Evolutionary conservation across 2,888 invertebrate species (phyloP), one percentile per base, ranked within the genome.

Genomic region (Trichopria drosophilae): DNA sequence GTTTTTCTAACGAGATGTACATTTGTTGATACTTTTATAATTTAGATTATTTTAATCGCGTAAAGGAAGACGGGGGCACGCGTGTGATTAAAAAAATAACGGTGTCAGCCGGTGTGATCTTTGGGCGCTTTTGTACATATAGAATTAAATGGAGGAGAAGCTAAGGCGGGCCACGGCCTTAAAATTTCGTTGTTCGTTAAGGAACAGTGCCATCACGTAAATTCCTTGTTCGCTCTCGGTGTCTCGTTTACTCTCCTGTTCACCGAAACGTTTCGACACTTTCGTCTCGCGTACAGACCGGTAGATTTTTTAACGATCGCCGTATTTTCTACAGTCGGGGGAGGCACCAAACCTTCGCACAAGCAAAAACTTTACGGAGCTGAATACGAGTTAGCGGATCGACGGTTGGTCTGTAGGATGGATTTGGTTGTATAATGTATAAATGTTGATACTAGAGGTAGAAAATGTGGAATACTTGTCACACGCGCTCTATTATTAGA

Each of bases 401-500:
- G n/a, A n/a, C n/a, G n/a, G n/a, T n/a, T n/a, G n/a, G n/a, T n/a
- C n/a, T n/a, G n/a, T n/a, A 26, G 12, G 10, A 26, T 56, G 55
- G 62, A 61, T 58, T 66, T 62, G 66, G 57, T 68, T 71, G 63
- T 71, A 68, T 67, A 73, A 65, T 75, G 74, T 75, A 74, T 74
- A 75, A 75, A 75, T 75, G 73, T 74, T 70, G 66, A 74, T 75
- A 74, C 59, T 73, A 71, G 66, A 67, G 60, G 59, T 73, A 72
- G 71, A 60, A 50, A 65, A 67, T 69, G 68, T 68, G 67, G 64
- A 64, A 68, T 68, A 66, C 66, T 69, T 68, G 67, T 69, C 68
- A 67, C 65, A 63, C 62, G 60, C n/a, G n/a, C n/a, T n/a, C n/a
- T n/a, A n/a, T n/a, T n/a, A n/a, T n/a, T n/a, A n/a, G n/a, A n/a